phyloP scores from a whole-genome alignment of 2,797 vertebrate genomes.

The Anomalospiza imberbis region DNA sequence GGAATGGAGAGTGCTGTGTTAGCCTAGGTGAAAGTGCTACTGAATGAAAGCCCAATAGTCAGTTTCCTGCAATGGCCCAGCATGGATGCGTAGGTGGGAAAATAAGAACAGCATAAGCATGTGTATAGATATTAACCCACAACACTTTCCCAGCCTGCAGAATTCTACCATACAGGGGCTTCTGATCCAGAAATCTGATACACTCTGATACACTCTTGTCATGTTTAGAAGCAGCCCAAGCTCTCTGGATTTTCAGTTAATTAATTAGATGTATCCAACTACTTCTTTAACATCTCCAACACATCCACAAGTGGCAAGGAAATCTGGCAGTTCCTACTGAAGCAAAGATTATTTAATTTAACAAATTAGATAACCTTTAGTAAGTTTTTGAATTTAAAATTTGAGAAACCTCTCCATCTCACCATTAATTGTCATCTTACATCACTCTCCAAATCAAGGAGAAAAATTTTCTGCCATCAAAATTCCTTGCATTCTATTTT shows the following conservation, averaged over 20 bases:
- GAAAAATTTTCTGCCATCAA: background rate
- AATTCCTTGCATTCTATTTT: background rate
- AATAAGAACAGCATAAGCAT: background rate
- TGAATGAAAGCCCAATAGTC: background rate
- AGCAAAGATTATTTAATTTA: background rate
- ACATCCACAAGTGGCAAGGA: background rate
- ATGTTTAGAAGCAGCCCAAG: background rate
- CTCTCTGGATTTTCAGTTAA: background rate
- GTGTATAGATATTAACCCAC: background rate
- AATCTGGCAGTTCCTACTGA: background rate
- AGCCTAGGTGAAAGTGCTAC: background rate
- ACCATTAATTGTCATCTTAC: background rate
- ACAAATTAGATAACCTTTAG: background rate
- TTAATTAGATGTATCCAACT: background rate
- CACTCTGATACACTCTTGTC: background rate
- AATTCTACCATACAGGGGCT: background rate
- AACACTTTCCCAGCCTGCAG: background rate
- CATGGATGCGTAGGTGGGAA: rapidly evolving
- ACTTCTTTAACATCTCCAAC: background rate
- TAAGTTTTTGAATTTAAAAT: background rate
- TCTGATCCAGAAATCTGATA: background rate
- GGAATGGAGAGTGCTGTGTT: background rate
- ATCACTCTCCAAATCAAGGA: background rate
- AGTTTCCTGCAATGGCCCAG: background rate
- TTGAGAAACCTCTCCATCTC: background rate